phyloP scores from a whole-genome alignment of 2,888 invertebrate species.

The Caenorhabditis sp. region DNA sequence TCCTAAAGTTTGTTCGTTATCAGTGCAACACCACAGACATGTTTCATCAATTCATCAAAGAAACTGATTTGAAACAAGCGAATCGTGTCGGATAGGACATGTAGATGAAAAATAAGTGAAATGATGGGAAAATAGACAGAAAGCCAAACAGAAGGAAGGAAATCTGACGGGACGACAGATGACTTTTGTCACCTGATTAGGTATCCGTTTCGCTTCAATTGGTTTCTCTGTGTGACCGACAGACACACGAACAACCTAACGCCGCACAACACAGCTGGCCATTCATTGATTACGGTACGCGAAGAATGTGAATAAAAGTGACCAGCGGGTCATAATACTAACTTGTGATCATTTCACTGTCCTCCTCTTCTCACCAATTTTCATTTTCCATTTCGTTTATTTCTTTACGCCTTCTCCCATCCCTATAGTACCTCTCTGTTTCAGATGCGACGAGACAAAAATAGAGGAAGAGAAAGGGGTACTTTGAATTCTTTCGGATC shows the following conservation, averaged over 20 bases:
- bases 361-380: constrained; percentile 27
- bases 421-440: constrained; percentile 4
- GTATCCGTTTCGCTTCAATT: constrained; percentile 44
- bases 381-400: constrained; percentile 39
- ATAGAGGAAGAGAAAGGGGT: constrained; percentile 13
- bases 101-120: not conserved
- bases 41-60: too few relatives aligned
- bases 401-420: too few relatives aligned
- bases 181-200: constrained; percentile 60
- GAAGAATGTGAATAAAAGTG: constrained; percentile 19
- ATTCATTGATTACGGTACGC: constrained; percentile 24
- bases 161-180: constrained; percentile 31
- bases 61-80: too few relatives aligned
- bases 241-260: not conserved
- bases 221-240: constrained; percentile 7
- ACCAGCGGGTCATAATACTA: constrained; percentile 46
- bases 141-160: constrained; percentile 27
- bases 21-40: not conserved
- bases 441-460: constrained; percentile 21
- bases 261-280: not conserved
- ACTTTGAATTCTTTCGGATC: constrained; percentile 57
- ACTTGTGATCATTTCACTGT: constrained; percentile 43
- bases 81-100: too few relatives aligned
- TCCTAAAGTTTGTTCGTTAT: constrained; percentile 85
- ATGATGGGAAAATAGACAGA: not conserved